Evolutionary conservation across 1,140 invertebrate species (phyloP).

Genomic region (Brachionus plicatilis): DNA sequence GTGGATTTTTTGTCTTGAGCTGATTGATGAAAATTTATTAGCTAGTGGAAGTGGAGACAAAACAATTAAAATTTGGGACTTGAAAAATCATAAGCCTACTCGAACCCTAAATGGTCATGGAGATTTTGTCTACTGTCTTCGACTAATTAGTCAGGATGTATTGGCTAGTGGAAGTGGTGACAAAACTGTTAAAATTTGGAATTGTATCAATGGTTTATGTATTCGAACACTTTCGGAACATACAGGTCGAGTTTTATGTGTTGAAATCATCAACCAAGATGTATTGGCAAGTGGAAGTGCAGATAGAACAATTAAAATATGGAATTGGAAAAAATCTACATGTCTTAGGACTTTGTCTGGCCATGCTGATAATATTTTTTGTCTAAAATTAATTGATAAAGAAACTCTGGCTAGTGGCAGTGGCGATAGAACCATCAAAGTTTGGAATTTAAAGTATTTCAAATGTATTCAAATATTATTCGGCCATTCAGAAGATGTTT

Average conservation of each 20-base stretch:
- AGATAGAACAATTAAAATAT: neutral
- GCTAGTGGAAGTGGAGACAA: neutral
- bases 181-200: neutral
- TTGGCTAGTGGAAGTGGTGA: neutral
- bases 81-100: neutral
- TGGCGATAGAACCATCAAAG: neutral
- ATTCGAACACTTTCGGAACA: neutral
- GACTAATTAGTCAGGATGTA: neutral
- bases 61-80: neutral
- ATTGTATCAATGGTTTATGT: neutral
- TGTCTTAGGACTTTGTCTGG: neutral
- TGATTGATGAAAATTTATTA: neutral
- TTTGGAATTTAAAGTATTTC: neutral
- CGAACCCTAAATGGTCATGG: neutral
- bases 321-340: neutral
- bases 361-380: neutral
- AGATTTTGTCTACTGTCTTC: neutral
- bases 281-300: neutral
- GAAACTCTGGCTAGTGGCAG: neutral
- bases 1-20: neutral
- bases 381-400: neutral
- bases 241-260: neutral
- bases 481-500: neutral
- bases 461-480: neutral
- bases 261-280: neutral